Evolutionary conservation across 2,888 invertebrate genomes (phyloP), one percentile per base, ranked within the genome.

Genomic region (Capitulum mitella): DNA sequence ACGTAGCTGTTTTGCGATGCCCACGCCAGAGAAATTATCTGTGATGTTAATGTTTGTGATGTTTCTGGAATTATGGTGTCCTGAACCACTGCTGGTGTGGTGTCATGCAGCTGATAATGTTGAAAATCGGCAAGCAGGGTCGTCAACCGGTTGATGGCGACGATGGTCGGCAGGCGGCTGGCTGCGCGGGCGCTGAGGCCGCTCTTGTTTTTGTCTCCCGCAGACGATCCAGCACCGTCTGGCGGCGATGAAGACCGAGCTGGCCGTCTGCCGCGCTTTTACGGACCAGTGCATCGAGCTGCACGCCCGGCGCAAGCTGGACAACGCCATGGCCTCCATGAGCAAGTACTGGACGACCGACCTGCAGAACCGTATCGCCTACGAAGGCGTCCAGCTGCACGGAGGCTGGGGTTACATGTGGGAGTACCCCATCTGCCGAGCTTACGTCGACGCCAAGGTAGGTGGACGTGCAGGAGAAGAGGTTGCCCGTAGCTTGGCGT

Each of bases 401-500:
- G 87, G 87, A 22, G 87, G 87, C 5, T 86, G 85, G 85, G 87
- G 87, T 43, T 87, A 86, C 84, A 86, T 86, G 86, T 85, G 84
- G 85, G 87, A 87, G 81, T 86, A 85, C 81, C 86, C 86, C 12
- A 86, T 87, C 78, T 84, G 85, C 74, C 83, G 83, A 61, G 84
- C 86, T n/a, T 87, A 84, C 81, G 85, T 85, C 10, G 86, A 86
- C 80, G 83, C 86, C 61, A 80, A 80, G 75, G 82, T 82, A 61
- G 58, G 29, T 26, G 26, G 22, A 48, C 48, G 48, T 19, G 19
- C 48, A 12, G 14, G 16, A 19, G 19, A 48, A 48, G 48, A 48
- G 14, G 14, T 19, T 2, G 19, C 16, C 14, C 16, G 19, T 48
- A 48, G 16, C 6, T 46, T 19, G 48, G 2, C 14, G 14, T 19